phyloP scores from a whole-genome alignment of 2,888 invertebrate species.

The Rhamphomyia laevipes region DNA sequence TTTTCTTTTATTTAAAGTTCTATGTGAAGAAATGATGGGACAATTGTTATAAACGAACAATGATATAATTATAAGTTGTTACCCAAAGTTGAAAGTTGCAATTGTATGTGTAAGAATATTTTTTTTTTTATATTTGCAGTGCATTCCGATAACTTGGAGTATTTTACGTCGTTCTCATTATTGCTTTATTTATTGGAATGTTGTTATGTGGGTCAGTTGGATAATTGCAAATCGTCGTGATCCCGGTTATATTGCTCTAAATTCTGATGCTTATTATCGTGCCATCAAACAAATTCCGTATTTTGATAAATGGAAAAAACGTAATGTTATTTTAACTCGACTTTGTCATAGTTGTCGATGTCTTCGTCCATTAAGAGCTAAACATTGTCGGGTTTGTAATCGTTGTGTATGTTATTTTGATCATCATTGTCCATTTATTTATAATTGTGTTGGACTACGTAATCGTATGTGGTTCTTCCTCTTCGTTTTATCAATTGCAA shows the following conservation, averaged over 20 bases:
- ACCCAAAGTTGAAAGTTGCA: background rate
- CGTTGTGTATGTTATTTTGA: conserved; percentile 83
- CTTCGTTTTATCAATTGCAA: conserved; percentile 77
- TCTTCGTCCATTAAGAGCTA: conserved; percentile 73
- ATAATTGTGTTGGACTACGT: conserved; percentile 84
- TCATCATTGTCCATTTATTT: conserved; percentile 91
- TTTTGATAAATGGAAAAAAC: conserved; percentile 84
- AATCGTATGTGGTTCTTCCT: conserved; percentile 91
- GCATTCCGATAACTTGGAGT: conserved; percentile 84
- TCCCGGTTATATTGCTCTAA: conserved; percentile 80
- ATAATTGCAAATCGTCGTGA: conserved; percentile 78
- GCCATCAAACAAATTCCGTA: conserved; percentile 88
- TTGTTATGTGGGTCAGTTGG: conserved; percentile 89
- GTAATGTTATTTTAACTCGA: conserved; percentile 66
- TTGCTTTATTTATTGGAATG: conserved; percentile 82
- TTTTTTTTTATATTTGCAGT: conserved; percentile 39
- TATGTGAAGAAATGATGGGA: no score
- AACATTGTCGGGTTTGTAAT: conserved; percentile 87
- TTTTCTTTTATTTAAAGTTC: no score
- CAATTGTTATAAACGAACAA: no score
- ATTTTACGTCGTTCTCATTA: conserved; percentile 75
- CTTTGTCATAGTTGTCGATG: conserved; percentile 87
- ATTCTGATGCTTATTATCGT: conserved; percentile 80
- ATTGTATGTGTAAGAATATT: background rate
- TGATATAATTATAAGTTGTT: no score